Conservation (phyloP, 2,888 invertebrate genomes). For the Protonemura montana region DNA sequence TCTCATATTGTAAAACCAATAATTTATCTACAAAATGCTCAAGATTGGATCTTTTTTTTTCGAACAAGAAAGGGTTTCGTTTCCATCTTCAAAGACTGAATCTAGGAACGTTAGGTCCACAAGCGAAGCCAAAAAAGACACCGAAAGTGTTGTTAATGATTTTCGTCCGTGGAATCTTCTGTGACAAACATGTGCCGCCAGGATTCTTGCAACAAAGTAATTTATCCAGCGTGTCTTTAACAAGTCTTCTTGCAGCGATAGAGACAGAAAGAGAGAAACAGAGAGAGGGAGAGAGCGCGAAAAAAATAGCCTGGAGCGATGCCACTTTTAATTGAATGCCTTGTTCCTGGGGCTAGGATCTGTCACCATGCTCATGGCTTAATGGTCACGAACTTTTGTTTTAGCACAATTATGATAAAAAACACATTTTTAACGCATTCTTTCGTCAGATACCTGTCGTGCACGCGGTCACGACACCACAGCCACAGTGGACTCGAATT, state of each 20-base stretch:
- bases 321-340: neutral
- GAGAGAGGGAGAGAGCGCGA: neutral
- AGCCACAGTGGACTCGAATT: too few species aligned
- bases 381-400: neutral
- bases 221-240: conserved; percentile 15
- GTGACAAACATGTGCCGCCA: conserved; percentile 28
- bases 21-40: neutral
- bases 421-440: neutral
- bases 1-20: neutral
- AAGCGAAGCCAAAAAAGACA: neutral
- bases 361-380: neutral
- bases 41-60: neutral
- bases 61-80: neutral
- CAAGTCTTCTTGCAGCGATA: neutral
- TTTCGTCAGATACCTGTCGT: neutral
- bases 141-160: conserved; percentile 15
- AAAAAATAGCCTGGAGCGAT: neutral
- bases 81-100: neutral
- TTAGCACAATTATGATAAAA: neutral
- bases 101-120: neutral
- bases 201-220: neutral
- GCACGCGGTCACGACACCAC: neutral
- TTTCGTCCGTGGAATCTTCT: conserved; percentile 27
- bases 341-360: neutral
- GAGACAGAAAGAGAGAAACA: neutral